Percentiles rank a stretch among this genome's conserved stretches.
These are phyloP conservation scores for Sphyrna mokarran DNA, from an alignment of 2,113 vertebrate genomes.

Conservation along the genomic window DNA sequence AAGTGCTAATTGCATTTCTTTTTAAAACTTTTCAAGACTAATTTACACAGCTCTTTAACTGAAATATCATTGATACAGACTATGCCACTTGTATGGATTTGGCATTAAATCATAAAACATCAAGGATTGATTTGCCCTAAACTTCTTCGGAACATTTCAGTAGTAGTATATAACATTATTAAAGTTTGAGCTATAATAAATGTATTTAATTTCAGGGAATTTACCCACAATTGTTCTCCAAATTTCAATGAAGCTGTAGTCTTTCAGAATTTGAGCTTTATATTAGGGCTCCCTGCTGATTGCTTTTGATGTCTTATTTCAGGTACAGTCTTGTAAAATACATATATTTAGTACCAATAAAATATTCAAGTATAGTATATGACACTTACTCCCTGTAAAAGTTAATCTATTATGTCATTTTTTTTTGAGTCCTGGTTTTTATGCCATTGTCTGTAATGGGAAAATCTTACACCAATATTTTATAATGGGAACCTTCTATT, in stretches of 20 bases:
- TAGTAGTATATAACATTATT: neutral
- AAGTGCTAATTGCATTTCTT: neutral
- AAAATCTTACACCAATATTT: neutral
- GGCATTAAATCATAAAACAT: neutral
- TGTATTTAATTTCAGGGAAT: neutral
- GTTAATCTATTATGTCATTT: neutral
- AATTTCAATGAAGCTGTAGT: neutral
- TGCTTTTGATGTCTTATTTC: neutral
- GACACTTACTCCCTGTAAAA: neutral
- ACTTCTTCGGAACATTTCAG: neutral
- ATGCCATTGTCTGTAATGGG: neutral
- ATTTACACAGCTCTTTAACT: neutral
- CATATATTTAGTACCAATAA: neutral
- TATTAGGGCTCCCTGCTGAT: neutral
- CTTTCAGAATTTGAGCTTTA: neutral
- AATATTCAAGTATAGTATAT: neutral
- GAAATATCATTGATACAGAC: neutral
- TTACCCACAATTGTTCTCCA: neutral
- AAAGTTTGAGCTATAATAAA: neutral
- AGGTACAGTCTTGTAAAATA: neutral
- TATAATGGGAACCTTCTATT: neutral
- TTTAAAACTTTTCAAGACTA: neutral
- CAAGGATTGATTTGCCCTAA: neutral
- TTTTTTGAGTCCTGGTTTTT: neutral
- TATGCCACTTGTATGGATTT: neutral